phyloP scores from a whole-genome alignment of 1,140 invertebrate species.

The Asobara japonica region DNA sequence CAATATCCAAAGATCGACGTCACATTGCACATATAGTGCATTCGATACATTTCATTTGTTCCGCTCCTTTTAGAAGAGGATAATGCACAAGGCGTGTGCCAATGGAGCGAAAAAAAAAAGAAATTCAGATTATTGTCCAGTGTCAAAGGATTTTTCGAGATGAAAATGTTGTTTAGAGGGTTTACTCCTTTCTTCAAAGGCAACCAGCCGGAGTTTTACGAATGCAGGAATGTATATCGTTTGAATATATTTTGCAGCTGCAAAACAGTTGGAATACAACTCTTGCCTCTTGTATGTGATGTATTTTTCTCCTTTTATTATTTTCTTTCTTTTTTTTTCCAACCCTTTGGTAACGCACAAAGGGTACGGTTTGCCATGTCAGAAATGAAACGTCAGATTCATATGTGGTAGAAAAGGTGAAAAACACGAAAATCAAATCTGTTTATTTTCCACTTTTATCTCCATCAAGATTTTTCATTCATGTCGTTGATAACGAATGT shows the following conservation, averaged over 20 bases:
- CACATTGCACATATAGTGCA: neutral
- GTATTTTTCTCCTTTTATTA: neutral
- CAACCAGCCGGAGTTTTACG: conserved; percentile 23
- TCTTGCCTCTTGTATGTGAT: conserved; percentile 9
- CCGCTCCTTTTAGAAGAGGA: neutral
- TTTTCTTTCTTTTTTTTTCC: neutral
- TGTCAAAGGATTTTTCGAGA: conserved; percentile 5
- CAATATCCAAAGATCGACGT: conserved; percentile 12
- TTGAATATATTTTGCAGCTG: conserved; percentile 31
- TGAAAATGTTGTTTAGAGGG: conserved; percentile 11
- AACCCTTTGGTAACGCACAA: neutral
- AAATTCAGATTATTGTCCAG: conserved; percentile 21
- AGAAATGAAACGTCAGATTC: conserved; percentile 11
- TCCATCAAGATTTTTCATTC: neutral
- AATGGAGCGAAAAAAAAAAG: neutral
- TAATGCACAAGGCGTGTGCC: conserved; percentile 10
- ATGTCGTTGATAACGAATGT: neutral
- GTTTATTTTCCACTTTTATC: neutral
- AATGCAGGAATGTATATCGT: conserved; percentile 4
- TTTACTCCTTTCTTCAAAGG: conserved; percentile 1
- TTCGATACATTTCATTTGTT: conserved; percentile 10
- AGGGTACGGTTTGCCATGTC: conserved; percentile 1
- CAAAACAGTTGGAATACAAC: conserved; percentile 12
- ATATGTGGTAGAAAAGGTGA: neutral
- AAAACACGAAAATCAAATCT: neutral